A percentile compares a stretch with the other conserved stretches of the same genome.
These are phyloP conservation scores for Papilio xuthus DNA, from an alignment of 1,140 invertebrate species.

Conservation along the genomic window DNA sequence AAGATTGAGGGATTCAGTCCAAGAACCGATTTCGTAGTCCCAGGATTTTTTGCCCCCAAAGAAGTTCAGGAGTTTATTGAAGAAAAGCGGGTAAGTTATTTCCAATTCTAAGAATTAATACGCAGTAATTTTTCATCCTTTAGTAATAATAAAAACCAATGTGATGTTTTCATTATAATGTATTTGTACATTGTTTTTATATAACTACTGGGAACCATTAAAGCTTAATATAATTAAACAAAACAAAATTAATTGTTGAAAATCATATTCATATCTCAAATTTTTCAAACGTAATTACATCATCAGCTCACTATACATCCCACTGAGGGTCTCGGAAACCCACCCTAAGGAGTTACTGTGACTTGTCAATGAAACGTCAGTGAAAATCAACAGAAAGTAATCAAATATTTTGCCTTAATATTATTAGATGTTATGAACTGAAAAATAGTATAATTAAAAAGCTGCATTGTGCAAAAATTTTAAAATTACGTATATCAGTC, in stretches of 20 bases:
- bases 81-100: constrained; percentile 54
- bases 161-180: background rate
- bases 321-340: too few relatives aligned
- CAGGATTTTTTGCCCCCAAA: constrained; percentile 82
- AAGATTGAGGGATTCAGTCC: constrained; percentile 86
- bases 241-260: background rate
- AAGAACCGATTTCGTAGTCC: constrained; percentile 86
- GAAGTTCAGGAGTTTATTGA: constrained; percentile 55
- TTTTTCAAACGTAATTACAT: too few relatives aligned
- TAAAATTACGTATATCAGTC: background rate
- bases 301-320: too few relatives aligned
- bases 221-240: background rate
- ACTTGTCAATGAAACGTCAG: too few relatives aligned
- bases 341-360: too few relatives aligned
- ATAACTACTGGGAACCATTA: background rate
- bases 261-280: too few relatives aligned
- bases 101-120: too few relatives aligned
- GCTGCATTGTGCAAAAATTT: background rate
- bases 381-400: background rate
- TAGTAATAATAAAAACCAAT: background rate
- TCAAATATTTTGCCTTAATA: background rate
- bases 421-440: background rate
- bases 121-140: background rate
- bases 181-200: background rate
- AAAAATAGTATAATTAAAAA: background rate